phyloP scores from a whole-genome alignment of 2,113 vertebrate species.

The Chloropsis hardwickii region DNA sequence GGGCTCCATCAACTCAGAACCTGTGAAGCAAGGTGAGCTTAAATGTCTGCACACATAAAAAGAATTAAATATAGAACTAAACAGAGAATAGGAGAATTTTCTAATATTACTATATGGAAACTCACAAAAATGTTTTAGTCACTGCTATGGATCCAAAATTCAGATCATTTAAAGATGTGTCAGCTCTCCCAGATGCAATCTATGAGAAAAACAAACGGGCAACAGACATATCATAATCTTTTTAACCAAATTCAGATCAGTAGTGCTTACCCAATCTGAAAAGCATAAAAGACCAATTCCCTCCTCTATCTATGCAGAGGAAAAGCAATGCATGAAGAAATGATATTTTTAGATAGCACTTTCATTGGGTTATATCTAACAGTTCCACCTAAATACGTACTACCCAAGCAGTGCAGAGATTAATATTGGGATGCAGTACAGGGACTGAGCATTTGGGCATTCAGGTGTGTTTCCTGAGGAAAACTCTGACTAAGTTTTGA shows the following conservation, averaged over 20 bases:
- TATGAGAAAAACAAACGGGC: conserved; percentile 37
- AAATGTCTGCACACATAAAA: not conserved
- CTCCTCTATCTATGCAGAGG: not conserved
- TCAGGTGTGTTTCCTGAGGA: not conserved
- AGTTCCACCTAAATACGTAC: not conserved
- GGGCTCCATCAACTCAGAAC: not conserved
- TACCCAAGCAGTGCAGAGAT: not conserved
- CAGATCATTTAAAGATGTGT: conserved; percentile 42
- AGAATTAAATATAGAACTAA: conserved; percentile 8
- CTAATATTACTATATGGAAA: conserved; percentile 31
- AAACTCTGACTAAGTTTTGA: not conserved
- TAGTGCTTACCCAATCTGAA: not conserved
- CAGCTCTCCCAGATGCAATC: conserved; percentile 35
- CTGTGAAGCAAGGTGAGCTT: not conserved
- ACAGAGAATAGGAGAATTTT: conserved; percentile 9
- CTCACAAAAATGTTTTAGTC: conserved; percentile 59
- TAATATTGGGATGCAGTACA: not conserved
- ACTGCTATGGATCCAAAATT: conserved; percentile 43
- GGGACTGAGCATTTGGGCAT: not conserved
- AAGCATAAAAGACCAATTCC: not conserved
- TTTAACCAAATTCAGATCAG: conserved; percentile 17
- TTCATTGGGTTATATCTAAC: not conserved
- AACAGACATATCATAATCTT: not conserved
- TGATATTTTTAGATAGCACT: not conserved
- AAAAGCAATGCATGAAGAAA: not conserved